Base-by-base conservation (phyloP, 2,888 invertebrate species). In the Conistra vaccinii region DNA sequence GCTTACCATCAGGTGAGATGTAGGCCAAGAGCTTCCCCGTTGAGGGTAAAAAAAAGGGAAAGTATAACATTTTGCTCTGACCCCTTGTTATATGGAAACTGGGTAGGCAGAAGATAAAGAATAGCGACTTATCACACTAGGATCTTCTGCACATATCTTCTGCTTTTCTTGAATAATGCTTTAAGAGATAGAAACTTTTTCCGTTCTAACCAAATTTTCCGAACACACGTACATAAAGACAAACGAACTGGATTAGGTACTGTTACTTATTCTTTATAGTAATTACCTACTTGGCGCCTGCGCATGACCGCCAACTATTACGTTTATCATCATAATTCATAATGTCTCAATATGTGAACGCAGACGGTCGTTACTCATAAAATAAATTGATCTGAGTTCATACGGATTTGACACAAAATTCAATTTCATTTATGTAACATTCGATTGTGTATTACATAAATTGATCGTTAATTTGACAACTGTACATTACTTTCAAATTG, bases 221-320 rank as follows among this genome's bases (percentile, higher is more conserved):
- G 26, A 14, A 55, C 26, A 55, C 14, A 55, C 5, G 2, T n/a
- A 53, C 23, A 10, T 26, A 14, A 26, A 26, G 55, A 55, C 26
- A 26, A 55, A 12, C 26, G 14, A 6, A 26, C 26, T 55, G 55
- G 55, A 55, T 55, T 55, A 14, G 55, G 26, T 26, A 55, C 5
- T 55, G 12, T 12, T 26, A 14, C 53, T 14, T 29, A 63, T 51
- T 69, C 2, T 55, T 39, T 20, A n/a, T 7, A 65, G 29, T 62
- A 55, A 20, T 42, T n/a, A 60, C n/a, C 65, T 68, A 61, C 26
- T 65, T 45, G 60, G 76, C 76, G 81, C 63, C 51, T 69, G 55
- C 68, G 76, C 68, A 53, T 42, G 20, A 76, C 61, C 62, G 42
- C 69, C 70, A 72, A 57, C 29, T 53, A 42, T 42, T 71, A 73